phyloP scores from a whole-genome alignment of 92 coral and sea anemone species.

The Virgularia gustaviana region DNA sequence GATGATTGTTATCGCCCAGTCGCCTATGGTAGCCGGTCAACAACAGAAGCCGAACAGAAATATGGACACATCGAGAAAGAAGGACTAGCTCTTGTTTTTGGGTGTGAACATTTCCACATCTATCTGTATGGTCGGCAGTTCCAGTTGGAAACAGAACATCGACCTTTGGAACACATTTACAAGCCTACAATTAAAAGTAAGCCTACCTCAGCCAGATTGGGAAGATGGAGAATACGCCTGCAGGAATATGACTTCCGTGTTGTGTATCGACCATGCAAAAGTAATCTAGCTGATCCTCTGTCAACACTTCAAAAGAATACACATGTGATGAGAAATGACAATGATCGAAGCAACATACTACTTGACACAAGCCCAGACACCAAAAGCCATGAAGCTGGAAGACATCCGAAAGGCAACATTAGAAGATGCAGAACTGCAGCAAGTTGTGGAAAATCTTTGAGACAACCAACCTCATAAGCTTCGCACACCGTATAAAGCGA shows the following conservation, averaged over 20 bases:
- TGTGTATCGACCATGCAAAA: constrained; percentile 32
- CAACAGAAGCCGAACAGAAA: not conserved
- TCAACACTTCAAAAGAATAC: too few relatives aligned
- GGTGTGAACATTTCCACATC: constrained; percentile 48
- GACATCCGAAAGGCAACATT: constrained; percentile 38
- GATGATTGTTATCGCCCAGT: constrained; percentile 6
- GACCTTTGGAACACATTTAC: constrained; percentile 46
- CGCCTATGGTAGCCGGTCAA: constrained; percentile 14
- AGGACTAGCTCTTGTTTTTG: constrained; percentile 24
- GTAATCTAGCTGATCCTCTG: constrained; percentile 20
- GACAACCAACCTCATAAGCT: constrained; percentile 31
- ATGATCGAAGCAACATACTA: too few relatives aligned
- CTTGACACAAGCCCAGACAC: constrained; percentile 30
- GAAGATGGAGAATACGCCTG: constrained; percentile 50
- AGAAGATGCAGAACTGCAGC: constrained; percentile 40
- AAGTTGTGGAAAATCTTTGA: constrained; percentile 19
- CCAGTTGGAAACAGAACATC: constrained; percentile 52
- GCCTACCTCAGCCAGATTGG: constrained; percentile 44
- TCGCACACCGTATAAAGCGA: constrained; percentile 30
- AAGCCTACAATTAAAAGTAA: constrained; percentile 44
- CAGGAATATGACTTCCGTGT: constrained; percentile 53
- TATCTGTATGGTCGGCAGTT: constrained; percentile 30
- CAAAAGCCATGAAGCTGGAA: constrained; percentile 43
- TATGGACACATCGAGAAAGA: constrained; percentile 19
- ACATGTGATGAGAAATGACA: too few relatives aligned